A percentile compares a stretch with the other conserved stretches of the same genome.
Evolutionary conservation across 2,113 vertebrate genomes (phyloP).

Genomic region (Prunella fulvescens): DNA sequence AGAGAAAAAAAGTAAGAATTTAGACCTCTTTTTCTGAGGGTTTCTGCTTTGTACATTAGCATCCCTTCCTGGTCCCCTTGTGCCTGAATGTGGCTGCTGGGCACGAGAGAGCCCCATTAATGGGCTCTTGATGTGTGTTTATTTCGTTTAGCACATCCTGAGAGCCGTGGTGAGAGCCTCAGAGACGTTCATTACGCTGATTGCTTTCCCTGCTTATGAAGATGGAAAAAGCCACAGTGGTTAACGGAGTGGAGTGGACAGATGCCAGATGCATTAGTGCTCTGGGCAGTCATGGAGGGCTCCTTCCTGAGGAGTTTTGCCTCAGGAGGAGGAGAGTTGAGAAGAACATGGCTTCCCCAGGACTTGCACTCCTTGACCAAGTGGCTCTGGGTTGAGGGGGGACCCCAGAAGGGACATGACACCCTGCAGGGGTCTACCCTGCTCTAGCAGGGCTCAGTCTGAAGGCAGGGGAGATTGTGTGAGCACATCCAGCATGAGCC

Average conservation of each 20-base stretch:
- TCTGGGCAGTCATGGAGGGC: not conserved
- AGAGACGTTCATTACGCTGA: not conserved
- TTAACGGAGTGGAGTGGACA: not conserved
- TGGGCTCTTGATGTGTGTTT: constrained; percentile 26
- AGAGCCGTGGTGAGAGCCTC: not conserved
- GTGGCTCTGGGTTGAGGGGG: not conserved
- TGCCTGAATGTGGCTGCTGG: not conserved
- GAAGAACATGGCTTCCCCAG: accelerated
- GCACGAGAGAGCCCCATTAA: not conserved
- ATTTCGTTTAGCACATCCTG: constrained; percentile 22
- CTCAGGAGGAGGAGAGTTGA: not conserved
- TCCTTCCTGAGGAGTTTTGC: not conserved
- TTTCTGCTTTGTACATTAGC: not conserved
- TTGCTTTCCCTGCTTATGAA: constrained; percentile 50
- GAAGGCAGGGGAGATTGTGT: not conserved
- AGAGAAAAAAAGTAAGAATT: not conserved
- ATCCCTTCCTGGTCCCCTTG: not conserved
- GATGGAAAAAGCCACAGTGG: constrained; percentile 32
- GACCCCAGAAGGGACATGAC: not conserved
- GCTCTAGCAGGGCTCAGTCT: not conserved
- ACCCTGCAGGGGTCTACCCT: not conserved
- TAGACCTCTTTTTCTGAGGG: not conserved
- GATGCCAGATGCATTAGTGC: not conserved
- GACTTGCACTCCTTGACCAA: not conserved
- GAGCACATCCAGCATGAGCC: not conserved